phyloP scores from a whole-genome alignment of 2,888 invertebrate species.

The Polyommatus iphigenia region DNA sequence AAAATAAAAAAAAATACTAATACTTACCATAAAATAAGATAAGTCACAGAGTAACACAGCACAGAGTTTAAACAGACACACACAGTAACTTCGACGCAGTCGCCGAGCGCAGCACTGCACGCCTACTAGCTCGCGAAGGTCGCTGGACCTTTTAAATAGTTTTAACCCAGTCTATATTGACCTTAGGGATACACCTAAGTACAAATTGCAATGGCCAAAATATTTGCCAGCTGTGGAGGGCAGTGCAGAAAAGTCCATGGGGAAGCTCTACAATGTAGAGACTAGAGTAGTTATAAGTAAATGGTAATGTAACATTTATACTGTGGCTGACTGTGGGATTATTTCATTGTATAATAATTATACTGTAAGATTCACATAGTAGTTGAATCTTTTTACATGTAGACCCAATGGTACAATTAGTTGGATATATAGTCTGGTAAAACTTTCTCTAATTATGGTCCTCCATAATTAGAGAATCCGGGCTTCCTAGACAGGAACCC shows the following conservation, averaged over 20 bases:
- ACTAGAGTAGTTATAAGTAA: background rate
- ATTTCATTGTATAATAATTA: too few relatives aligned
- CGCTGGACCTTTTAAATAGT: constrained; percentile 28
- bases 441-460: too few relatives aligned
- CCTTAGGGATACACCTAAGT: constrained; percentile 20
- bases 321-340: too few relatives aligned
- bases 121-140: constrained; percentile 29
- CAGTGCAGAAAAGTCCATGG: background rate
- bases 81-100: background rate
- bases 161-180: constrained; percentile 24
- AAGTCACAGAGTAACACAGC: constrained; percentile 20
- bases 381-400: too few relatives aligned
- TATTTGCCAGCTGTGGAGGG: background rate
- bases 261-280: background rate
- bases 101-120: constrained; percentile 22
- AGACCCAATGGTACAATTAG: too few relatives aligned
- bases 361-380: too few relatives aligned
- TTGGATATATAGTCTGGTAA: too few relatives aligned
- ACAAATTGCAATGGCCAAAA: background rate
- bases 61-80: constrained; percentile 9
- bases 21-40: background rate
- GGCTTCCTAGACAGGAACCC: too few relatives aligned
- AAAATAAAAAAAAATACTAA: background rate
- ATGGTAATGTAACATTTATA: too few relatives aligned
- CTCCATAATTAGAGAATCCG: too few relatives aligned